Conservation (phyloP, 2,113 vertebrate genomes). For the Pachyramphus minor region DNA sequence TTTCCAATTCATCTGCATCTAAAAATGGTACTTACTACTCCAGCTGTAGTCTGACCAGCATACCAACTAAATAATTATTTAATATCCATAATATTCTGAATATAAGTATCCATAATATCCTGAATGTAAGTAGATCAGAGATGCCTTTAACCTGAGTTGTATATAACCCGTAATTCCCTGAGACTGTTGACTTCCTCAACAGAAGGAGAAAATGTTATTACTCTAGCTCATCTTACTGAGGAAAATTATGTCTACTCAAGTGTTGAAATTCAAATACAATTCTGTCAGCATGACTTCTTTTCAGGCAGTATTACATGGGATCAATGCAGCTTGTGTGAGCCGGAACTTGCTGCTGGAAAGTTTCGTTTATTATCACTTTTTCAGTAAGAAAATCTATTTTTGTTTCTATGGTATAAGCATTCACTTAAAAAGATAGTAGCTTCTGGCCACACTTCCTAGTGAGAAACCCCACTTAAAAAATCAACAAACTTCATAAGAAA, state of each 20-base stretch:
- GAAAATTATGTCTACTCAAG: not conserved
- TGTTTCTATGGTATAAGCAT: not conserved
- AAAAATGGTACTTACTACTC: not conserved
- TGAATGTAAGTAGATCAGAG: not conserved
- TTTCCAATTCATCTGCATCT: not conserved
- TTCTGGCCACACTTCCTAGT: not conserved
- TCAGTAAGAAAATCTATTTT: not conserved
- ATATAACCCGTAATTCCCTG: not conserved
- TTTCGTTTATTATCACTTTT: not conserved
- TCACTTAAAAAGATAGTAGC: not conserved
- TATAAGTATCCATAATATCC: too few relatives aligned
- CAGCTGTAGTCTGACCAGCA: not conserved
- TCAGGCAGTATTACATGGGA: not conserved
- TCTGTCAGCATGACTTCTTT: not conserved
- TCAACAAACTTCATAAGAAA: not conserved
- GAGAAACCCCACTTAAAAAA: not conserved
- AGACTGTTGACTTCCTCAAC: not conserved
- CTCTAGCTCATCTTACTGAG: not conserved
- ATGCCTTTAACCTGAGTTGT: not conserved
- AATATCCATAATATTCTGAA: too few relatives aligned
- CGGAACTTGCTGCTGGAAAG: not conserved
- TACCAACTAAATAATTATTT: not conserved
- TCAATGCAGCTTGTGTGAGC: not conserved
- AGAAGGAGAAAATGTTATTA: not conserved
- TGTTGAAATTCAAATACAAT: not conserved